These are phyloP conservation scores for Noctua pronuba DNA, from an alignment of 2,888 invertebrate species.

Conservation along the genomic window DNA sequence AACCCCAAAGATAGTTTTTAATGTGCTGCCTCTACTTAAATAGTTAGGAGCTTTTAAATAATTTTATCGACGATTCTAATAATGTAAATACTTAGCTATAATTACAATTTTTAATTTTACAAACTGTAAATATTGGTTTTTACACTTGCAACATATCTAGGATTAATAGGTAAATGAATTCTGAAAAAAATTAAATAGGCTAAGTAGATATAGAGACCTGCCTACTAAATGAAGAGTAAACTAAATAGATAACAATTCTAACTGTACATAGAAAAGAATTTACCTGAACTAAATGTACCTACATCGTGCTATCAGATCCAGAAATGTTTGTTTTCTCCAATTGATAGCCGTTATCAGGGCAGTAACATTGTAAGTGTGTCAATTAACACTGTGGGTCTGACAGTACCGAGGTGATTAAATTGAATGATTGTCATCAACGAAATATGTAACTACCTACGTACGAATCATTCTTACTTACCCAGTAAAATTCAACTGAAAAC, in stretches of 20 bases:
- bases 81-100: conserved; percentile 35
- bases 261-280: conserved; percentile 39
- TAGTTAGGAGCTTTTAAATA: conserved; percentile 11
- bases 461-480: conserved; percentile 8
- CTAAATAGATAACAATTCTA: conserved; percentile 20
- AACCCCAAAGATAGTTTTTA: neutral
- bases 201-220: neutral
- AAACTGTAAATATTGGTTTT: conserved; percentile 39
- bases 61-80: conserved; percentile 10
- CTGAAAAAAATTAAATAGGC: conserved; percentile 1
- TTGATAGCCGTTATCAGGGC: conserved; percentile 50
- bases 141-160: conserved; percentile 16
- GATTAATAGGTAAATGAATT: conserved; percentile 5
- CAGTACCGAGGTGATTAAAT: conserved; percentile 31
- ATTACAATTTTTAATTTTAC: conserved; percentile 9
- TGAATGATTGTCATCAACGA: conserved; percentile 35
- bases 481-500: conserved; percentile 19
- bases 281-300: conserved; percentile 17
- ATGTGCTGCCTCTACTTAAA: conserved; percentile 27
- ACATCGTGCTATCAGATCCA: conserved; percentile 51
- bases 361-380: conserved; percentile 37
- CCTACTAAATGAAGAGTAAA: conserved; percentile 22
- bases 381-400: conserved; percentile 41
- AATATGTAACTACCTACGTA: conserved; percentile 3
- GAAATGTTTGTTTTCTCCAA: conserved; percentile 50